These are phyloP conservation scores for Muscina levida DNA, from an alignment of 2,888 invertebrate genomes.

Conservation along the genomic window DNA sequence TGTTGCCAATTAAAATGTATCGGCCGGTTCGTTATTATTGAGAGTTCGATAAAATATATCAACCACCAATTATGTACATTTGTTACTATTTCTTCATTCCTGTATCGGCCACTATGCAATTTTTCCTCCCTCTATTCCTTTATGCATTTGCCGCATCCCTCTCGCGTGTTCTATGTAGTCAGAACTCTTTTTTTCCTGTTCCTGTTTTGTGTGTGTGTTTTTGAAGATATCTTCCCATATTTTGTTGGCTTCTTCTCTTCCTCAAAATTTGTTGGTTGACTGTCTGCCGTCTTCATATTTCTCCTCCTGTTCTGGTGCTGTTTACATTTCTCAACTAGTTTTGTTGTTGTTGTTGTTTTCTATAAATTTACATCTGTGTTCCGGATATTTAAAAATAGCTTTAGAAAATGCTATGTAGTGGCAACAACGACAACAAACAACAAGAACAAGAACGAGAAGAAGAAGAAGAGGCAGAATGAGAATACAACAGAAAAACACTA, in stretches of 20 bases:
- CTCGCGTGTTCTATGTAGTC: background rate
- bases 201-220: slow-evolving; percentile 20
- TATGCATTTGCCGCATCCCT: background rate
- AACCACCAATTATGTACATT: slow-evolving; percentile 9
- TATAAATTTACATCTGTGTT: slow-evolving; percentile 47
- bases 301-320: background rate
- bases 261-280: no score
- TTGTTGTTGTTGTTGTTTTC: background rate
- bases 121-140: no score
- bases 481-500: slow-evolving; percentile 3
- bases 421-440: background rate
- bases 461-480: background rate
- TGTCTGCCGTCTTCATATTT: background rate
- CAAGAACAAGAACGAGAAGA: slow-evolving; percentile 24
- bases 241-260: background rate
- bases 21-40: background rate
- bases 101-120: slow-evolving; percentile 25
- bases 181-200: no score
- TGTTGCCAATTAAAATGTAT: slow-evolving; percentile 27
- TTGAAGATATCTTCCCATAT: background rate
- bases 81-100: background rate
- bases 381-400: slow-evolving; percentile 64
- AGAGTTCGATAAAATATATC: background rate
- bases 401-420: background rate
- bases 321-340: background rate